Base-by-base conservation (phyloP, 2,113 vertebrate genomes). In the Mystacornis crossleyi region DNA sequence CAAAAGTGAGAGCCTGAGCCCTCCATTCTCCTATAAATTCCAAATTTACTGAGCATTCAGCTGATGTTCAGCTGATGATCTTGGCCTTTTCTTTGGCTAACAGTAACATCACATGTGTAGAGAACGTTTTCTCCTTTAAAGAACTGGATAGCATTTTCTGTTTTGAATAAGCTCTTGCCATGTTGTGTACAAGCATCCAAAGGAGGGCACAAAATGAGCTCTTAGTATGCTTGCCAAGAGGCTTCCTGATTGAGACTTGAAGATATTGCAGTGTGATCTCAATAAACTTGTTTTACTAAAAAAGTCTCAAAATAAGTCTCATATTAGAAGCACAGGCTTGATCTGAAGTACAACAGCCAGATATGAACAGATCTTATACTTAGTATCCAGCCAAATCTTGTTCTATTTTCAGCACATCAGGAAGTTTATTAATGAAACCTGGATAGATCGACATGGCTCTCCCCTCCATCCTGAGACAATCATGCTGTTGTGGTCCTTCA, bases 361-460 rank as follows among this genome's bases (percentile, higher is more conserved):
- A 73, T 8, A 25, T 10, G 13, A 70, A 81, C 24, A 6, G 31
- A 80, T 48, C 33, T 65, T 36, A 40, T 1, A 74, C 4, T 15
- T 43, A 20, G 33, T 43, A 23, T 23, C 18, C n/a, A 74, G 19
- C 43, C 47, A 94, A 45, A 57, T 21, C 12, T 71, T 1, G 0
- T 72, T 71, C 81, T 84, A 8, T 77, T 81, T 86, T 62, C 90
- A 99, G 99, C 98, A 98, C 77, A 99, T 99, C 88, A 98, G 98
- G 87, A 97, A 95, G 21, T 99, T 99, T 72, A 97, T 99, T 47
- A 99, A 99, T 81, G 98, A 98, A 90, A 99, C 99, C 3, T 98
- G 98, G 98, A 73, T 97, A 83, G 77, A 69, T 34, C 95, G 98
- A 40, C 96, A 98, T 1, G 96, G 94, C 18, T 89, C 81, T 40